Evolutionary conservation across 2,888 invertebrate genomes (phyloP).

Genomic region (Chironomus tentans): DNA sequence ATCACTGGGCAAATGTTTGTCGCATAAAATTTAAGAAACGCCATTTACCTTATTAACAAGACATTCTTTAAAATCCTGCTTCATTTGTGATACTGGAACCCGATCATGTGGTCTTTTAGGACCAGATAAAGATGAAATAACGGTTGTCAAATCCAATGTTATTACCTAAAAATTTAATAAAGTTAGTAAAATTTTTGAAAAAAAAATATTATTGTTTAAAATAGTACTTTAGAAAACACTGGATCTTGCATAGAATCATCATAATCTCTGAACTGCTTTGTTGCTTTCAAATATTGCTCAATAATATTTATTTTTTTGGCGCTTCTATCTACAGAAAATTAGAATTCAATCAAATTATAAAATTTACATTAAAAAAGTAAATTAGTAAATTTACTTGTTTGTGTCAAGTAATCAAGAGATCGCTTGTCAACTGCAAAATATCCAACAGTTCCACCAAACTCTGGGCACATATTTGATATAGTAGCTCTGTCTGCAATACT

Average conservation of each 20-base stretch:
- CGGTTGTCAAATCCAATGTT: conserved; percentile 74
- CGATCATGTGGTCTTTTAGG: conserved; percentile 92
- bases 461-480: conserved; percentile 98
- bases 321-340: conserved; percentile 60
- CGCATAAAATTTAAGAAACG: conserved; percentile 1
- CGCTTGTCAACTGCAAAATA: conserved; percentile 32
- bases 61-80: conserved; percentile 76
- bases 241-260: conserved; percentile 68
- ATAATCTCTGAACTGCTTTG: conserved; percentile 78
- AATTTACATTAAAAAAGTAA: not conserved
- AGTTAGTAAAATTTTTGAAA: not conserved
- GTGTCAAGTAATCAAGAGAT: conserved; percentile 72
- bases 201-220: not conserved
- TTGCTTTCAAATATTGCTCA: conserved; percentile 70
- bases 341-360: not conserved
- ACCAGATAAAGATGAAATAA: conserved; percentile 91
- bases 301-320: conserved; percentile 67
- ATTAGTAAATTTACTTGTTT: conserved; percentile 67
- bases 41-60: conserved; percentile 71
- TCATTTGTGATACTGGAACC: conserved; percentile 84
- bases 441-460: conserved; percentile 36
- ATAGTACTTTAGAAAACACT: conserved; percentile 55
- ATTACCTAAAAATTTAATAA: conserved; percentile 49
- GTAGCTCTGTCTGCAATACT: conserved; percentile 96
- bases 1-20: conserved; percentile 45